Base-by-base conservation (phyloP, 2,113 vertebrate genomes). In the Oncorhynchus clarkii region DNA sequence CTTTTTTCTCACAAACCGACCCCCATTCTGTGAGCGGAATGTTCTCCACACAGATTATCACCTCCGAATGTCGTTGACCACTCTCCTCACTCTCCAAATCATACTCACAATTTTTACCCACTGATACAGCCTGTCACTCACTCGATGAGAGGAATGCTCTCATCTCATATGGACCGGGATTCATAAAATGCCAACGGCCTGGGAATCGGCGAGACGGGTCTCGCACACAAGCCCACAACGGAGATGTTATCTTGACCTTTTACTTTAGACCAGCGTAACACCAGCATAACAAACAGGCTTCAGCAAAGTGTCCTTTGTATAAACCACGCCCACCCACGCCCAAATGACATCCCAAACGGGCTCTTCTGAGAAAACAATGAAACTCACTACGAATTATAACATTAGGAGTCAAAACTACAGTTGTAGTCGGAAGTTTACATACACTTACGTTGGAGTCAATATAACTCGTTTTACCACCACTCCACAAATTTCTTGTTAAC, bases 161-260 rank as follows among this genome's bases (percentile, higher is more conserved):
- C 49, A 71, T 77, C 74, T 65, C 60, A 78, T 78, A 77, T 72
- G 59, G 51, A 67, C 67, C 51, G 20, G 72, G 84, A 74, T 83
- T 72, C 70, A 77, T 75, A 71, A 74, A 78, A 86, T 83, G 72
- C 77, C 77, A 75, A 57, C 45, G 60, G 69, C 81, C 76, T 86
- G 84, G 81, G 84, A 85, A 81, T 74, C 26, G 34, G 39, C 64
- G 60, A 76, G 34, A 51, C 12, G 34, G 71, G 64, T 60, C 71
- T 72, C 64, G 74, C 62, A 67, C 39, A 49, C 45, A 34, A 16
- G 60, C 48, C 34, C 72, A 67, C 60, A 49, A 45, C 16, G 1
- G 39, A n/a, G 62, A 22, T 5, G 31, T n/a, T 18, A 39, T 27
- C 67, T 1, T 68, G 13, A 68, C 67, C 16, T 34, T 16, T 34